phyloP scores from a whole-genome alignment of 2,888 invertebrate species.

The Pogonocherus hispidulus region DNA sequence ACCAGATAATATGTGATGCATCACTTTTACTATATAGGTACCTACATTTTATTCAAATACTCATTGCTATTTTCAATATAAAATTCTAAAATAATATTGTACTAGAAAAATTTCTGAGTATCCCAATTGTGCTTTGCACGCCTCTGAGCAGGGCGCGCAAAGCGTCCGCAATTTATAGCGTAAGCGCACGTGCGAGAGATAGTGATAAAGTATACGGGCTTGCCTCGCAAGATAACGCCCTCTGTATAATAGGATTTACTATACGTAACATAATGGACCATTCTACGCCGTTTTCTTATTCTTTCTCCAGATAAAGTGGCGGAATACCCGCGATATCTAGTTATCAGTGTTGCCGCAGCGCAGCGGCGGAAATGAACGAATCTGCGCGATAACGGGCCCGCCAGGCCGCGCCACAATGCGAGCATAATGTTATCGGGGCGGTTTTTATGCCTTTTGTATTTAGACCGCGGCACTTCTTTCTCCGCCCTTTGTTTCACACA shows the following conservation, averaged over 20 bases:
- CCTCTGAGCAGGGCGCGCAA: slow-evolving; percentile 26
- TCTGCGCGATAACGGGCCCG: slow-evolving; percentile 67
- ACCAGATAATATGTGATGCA: too few relatives aligned
- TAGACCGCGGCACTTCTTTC: slow-evolving; percentile 63
- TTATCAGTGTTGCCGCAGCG: slow-evolving; percentile 69
- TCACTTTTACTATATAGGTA: too few relatives aligned
- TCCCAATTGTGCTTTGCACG: neutral
- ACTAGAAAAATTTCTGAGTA: too few relatives aligned
- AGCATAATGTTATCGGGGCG: slow-evolving; percentile 66
- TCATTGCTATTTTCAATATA: too few relatives aligned
- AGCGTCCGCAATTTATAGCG: slow-evolving; percentile 64
- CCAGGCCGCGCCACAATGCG: slow-evolving; percentile 63
- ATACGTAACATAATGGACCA: slow-evolving; percentile 71
- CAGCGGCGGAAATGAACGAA: slow-evolving; percentile 69
- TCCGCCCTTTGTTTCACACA: slow-evolving; percentile 63
- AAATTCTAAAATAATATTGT: too few relatives aligned
- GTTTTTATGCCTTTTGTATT: slow-evolving; percentile 66
- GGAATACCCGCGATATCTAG: slow-evolving; percentile 69
- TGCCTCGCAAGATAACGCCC: slow-evolving; percentile 68
- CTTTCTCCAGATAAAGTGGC: slow-evolving; percentile 70
- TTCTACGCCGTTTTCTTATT: slow-evolving; percentile 71
- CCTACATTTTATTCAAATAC: too few relatives aligned
- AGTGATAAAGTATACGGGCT: slow-evolving; percentile 67
- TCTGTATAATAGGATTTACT: slow-evolving; percentile 70
- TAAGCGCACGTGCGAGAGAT: slow-evolving; percentile 67